Base-by-base conservation (phyloP, 2,113 vertebrate genomes). In the Heliornis fulica region DNA sequence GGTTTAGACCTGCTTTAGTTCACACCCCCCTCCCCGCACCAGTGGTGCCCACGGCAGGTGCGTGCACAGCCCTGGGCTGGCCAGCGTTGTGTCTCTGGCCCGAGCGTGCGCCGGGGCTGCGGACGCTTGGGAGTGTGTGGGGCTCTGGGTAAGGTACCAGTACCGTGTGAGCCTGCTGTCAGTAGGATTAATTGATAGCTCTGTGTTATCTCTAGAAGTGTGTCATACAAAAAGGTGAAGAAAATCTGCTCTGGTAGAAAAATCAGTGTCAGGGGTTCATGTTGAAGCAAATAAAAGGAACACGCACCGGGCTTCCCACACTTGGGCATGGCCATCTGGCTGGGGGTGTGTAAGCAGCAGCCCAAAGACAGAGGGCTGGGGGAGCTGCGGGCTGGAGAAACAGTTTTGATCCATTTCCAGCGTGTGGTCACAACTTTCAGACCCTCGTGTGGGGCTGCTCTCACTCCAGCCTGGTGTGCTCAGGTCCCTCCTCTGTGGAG, bases 391-490 rank as follows among this genome's bases (percentile, higher is more conserved):
- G 21, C 36, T 68, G 70, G 46, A 85, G 46, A 63, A 61, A 10
- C 1, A 72, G 59, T 72, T 80, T 23, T 50, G 13, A 59, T 79
- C 69, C 5, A 5, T 68, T 75, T 76, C 48, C 53, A 71, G 0
- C 1, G 0, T 3, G 2, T 60, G 57, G 23, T 53, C 1, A 0
- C 32, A 71, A 29, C 54, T 79, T 79, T 72, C 31, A 46, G 61
- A 68, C 70, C 53, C 76, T 76, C 2, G 1, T 7, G 4, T 22
- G 74, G 94, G 38, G 36, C 86, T 66, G 56, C n/a, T 69, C 26
- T 63, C 13, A 1, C 41, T 81, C 51, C 60, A 50, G 68, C 64
- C 15, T 11, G 8, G 0, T 19, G 34, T 0, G 1, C 48, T 56
- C 1, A 0, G 32, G 40, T 85, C 46, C 3, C 1, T 83, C 11